These are phyloP conservation scores for Anolis carolinensis DNA, from an alignment of 2,113 vertebrate species.

Conservation along the genomic window DNA sequence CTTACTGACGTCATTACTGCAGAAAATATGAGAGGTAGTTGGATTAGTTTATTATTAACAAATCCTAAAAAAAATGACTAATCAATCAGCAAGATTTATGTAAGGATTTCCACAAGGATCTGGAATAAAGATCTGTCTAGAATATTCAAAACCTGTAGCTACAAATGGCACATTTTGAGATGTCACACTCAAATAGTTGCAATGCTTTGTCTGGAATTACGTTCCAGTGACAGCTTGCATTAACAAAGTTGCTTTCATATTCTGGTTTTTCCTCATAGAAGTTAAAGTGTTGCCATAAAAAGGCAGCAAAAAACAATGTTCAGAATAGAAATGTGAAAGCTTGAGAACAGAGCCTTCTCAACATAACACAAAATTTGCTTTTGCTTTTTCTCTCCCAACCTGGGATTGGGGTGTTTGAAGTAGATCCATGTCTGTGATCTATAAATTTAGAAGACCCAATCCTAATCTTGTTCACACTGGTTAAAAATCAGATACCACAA, in stretches of 20 bases:
- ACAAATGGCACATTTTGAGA: not conserved
- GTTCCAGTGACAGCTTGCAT: not conserved
- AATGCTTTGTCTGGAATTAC: not conserved
- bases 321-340: not conserved
- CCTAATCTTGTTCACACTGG: not conserved
- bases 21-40: not conserved
- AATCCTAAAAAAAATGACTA: not conserved
- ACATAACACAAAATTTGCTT: not conserved
- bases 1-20: not conserved
- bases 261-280: not conserved
- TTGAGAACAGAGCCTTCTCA: not conserved
- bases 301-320: not conserved
- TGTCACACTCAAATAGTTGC: not conserved
- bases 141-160: not conserved
- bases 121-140: not conserved
- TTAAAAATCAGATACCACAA: not conserved
- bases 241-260: not conserved
- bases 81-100: not conserved
- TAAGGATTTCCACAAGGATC: rapidly evolving
- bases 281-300: not conserved
- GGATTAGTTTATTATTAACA: not conserved
- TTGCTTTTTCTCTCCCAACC: not conserved
- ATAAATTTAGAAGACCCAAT: not conserved
- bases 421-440: not conserved
- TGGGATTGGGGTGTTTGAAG: not conserved